These are phyloP conservation scores for Amphimedon queenslandica DNA, from an alignment of 37 sponge, comb jelly and placozoan species.

Conservation along the genomic window DNA sequence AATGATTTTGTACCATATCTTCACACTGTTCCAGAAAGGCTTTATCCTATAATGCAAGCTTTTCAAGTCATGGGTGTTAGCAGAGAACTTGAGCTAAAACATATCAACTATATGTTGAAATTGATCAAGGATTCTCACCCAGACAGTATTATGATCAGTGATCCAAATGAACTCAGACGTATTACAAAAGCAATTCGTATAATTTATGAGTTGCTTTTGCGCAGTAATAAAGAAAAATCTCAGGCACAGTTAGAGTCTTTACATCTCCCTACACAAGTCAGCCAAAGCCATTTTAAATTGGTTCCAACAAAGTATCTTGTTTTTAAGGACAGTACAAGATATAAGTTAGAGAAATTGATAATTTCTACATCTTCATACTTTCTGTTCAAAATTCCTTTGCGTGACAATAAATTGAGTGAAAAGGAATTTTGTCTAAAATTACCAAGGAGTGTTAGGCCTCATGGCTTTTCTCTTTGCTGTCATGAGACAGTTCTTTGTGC, in stretches of 20 bases:
- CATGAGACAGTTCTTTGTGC: neutral
- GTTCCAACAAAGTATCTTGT: neutral
- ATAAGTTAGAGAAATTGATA: neutral
- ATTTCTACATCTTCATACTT: neutral
- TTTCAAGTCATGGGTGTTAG: neutral
- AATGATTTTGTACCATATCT: neutral
- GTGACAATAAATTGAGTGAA: neutral
- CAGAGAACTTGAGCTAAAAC: neutral
- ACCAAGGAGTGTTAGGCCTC: neutral
- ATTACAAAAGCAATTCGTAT: neutral
- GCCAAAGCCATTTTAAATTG: neutral
- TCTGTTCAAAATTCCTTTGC: neutral
- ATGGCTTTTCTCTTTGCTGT: neutral
- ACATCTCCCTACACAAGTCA: neutral
- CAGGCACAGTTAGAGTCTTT: neutral
- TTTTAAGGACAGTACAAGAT: neutral
- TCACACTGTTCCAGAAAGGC: neutral
- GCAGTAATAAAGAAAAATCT: neutral
- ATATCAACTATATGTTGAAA: neutral
- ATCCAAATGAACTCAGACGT: neutral
- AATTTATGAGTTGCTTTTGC: neutral
- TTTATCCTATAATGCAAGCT: neutral
- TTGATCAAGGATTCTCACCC: neutral
- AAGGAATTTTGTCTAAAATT: neutral
- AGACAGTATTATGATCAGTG: neutral